Evolutionary conservation across 2,113 vertebrate genomes (phyloP).

Genomic region (Bombycilla garrulus): DNA sequence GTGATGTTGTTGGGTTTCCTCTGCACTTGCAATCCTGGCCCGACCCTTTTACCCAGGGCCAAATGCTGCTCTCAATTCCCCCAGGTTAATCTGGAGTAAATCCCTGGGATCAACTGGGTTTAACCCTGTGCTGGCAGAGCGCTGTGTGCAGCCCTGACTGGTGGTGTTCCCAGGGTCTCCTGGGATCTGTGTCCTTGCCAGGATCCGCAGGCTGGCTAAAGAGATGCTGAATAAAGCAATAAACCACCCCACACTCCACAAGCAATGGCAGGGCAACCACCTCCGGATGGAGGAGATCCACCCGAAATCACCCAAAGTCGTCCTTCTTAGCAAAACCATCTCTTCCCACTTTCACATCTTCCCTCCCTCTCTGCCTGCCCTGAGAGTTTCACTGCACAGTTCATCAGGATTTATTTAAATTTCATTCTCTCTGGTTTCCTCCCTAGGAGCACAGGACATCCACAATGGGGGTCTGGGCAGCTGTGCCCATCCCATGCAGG

Average conservation of each 20-base stretch:
- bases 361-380: neutral
- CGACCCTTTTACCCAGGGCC: neutral
- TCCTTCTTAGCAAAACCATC: neutral
- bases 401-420: neutral
- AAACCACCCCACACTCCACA: neutral
- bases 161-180: accelerated
- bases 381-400: neutral
- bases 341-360: neutral
- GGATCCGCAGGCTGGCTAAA: neutral
- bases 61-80: neutral
- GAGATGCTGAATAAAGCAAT: neutral
- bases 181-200: neutral
- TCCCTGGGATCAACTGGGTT: neutral
- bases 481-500: neutral
- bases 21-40: neutral
- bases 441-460: neutral
- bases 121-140: neutral
- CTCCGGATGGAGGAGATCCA: neutral
- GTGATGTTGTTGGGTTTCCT: neutral
- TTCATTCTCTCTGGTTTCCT: neutral
- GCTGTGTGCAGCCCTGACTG: neutral
- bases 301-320: neutral
- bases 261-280: neutral
- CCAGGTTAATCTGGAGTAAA: neutral
- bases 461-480: neutral